Evolutionary conservation across 2,797 vertebrate genomes (phyloP).

Genomic region (Pyrocephalus nanus): DNA sequence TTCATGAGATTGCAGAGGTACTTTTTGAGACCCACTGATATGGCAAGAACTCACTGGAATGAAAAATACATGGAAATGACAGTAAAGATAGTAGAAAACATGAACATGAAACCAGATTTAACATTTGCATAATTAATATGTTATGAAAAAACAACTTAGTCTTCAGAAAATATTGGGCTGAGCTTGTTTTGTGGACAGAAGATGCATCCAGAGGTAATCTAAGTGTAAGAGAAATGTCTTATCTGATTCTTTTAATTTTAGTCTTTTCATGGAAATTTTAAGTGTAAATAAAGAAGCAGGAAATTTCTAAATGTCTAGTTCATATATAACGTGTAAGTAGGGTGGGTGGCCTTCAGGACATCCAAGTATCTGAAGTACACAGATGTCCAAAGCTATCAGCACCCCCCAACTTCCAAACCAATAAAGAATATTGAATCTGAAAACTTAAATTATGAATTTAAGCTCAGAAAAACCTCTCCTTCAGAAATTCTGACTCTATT

Average conservation of each 20-base stretch:
- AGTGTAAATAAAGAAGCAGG: neutral
- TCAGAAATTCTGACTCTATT: neutral
- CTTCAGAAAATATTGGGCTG: neutral
- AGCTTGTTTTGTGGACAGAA: neutral
- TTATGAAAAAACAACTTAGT: neutral
- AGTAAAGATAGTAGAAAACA: neutral
- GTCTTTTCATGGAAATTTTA: neutral
- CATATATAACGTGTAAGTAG: neutral
- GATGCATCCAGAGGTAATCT: neutral
- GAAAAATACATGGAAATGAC: neutral
- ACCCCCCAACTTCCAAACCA: neutral
- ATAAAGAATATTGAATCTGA: neutral
- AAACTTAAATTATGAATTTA: neutral
- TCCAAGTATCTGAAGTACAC: neutral
- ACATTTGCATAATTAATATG: neutral
- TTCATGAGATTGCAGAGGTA: neutral
- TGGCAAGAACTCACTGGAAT: neutral
- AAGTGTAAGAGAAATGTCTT: neutral
- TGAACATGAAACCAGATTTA: neutral
- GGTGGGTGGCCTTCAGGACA: neutral
- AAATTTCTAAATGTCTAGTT: neutral
- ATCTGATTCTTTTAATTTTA: neutral
- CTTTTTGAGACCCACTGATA: neutral
- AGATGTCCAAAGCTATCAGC: neutral
- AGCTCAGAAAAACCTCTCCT: neutral